These are phyloP conservation scores for Oenanthe oenanthe DNA, from an alignment of 2,113 vertebrate species.

Conservation along the genomic window DNA sequence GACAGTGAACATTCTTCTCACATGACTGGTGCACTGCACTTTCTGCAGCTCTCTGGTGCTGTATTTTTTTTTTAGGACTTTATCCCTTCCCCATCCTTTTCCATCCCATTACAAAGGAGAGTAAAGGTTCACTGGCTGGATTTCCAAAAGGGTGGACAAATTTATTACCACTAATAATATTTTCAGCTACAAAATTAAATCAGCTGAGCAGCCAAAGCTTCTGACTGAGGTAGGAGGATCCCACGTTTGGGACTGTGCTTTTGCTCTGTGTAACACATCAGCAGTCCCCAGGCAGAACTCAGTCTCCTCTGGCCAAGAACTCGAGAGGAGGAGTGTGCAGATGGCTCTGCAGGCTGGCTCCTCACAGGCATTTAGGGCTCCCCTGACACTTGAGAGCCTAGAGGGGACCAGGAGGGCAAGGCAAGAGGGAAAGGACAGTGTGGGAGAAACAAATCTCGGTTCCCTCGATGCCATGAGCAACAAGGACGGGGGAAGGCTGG, in stretches of 20 bases:
- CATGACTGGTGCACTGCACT: background rate
- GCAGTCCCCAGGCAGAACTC: background rate
- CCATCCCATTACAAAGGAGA: background rate
- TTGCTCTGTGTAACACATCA: slow-evolving; percentile 44
- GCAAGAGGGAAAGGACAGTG: background rate
- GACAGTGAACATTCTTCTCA: slow-evolving; percentile 14
- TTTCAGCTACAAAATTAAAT: slow-evolving; percentile 53
- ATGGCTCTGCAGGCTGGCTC: background rate
- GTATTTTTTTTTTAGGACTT: background rate
- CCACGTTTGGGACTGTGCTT: slow-evolving; percentile 9
- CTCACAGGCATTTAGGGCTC: background rate
- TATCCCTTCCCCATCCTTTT: slow-evolving; percentile 7
- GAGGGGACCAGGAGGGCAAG: background rate
- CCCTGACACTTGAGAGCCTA: background rate
- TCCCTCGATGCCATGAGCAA: background rate
- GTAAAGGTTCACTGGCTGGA: slow-evolving; percentile 35
- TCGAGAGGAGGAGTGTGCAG: rapidly evolving
- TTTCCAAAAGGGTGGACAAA: background rate
- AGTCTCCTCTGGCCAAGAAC: background rate
- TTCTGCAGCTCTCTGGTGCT: background rate
- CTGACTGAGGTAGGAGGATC: slow-evolving; percentile 30
- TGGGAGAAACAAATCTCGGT: background rate
- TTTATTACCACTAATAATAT: slow-evolving; percentile 50
- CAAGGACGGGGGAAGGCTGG: background rate
- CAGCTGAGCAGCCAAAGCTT: slow-evolving; percentile 32